phyloP scores from a whole-genome alignment of 2,888 invertebrate species.

The Andrena praecox region DNA sequence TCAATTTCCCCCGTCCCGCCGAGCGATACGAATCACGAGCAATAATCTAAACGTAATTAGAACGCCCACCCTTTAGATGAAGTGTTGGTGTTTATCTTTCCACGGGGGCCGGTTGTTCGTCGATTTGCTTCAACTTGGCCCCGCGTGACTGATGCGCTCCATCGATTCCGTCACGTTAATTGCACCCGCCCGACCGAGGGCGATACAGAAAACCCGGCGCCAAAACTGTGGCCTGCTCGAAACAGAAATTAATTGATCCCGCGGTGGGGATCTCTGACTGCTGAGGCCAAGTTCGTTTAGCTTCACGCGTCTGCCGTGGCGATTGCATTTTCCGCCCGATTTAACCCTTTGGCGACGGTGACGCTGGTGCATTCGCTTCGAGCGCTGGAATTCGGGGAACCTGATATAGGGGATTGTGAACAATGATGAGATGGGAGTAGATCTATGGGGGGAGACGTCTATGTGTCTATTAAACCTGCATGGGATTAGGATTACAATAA shows the following conservation, averaged over 20 bases:
- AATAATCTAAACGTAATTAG: constrained; percentile 10
- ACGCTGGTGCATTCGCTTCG: neutral
- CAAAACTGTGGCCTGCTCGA: constrained; percentile 1
- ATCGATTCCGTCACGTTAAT: constrained; percentile 21
- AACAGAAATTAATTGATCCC: constrained; percentile 26
- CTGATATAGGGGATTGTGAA: neutral
- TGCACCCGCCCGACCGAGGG: neutral
- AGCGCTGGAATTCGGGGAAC: neutral
- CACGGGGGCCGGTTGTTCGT: neutral
- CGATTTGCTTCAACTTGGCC: neutral
- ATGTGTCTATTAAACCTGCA: neutral
- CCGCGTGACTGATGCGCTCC: neutral
- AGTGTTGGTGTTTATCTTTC: neutral
- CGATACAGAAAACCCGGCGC: neutral
- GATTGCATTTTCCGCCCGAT: constrained; percentile 6
- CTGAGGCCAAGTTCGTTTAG: neutral
- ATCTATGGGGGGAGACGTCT: neutral
- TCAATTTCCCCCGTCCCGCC: neutral
- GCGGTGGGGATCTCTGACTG: neutral
- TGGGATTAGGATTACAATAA: neutral
- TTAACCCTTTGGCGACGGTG: neutral
- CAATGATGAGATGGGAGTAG: neutral
- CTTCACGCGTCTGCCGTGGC: neutral
- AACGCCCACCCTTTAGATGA: neutral
- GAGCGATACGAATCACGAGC: neutral